A percentile compares a stretch with the other conserved stretches of the same genome.
These are phyloP conservation scores for Dinothrombium tinctorium DNA, from an alignment of 1,140 invertebrate species.

Conservation along the genomic window DNA sequence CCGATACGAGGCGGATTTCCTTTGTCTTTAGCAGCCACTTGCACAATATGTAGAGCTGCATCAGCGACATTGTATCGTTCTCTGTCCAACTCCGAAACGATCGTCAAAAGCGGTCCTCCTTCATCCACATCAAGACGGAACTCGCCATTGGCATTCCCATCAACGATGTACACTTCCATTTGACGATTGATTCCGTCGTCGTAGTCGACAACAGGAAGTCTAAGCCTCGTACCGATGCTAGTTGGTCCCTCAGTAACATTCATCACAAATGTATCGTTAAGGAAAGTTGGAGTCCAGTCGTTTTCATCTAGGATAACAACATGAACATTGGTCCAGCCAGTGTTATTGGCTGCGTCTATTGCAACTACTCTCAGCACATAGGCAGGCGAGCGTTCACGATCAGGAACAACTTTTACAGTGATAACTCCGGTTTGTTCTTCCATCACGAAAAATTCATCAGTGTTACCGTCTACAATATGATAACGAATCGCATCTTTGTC, in stretches of 20 bases:
- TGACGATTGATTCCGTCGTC: constrained; percentile 21
- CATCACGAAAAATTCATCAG: constrained; percentile 15
- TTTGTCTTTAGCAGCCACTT: constrained; percentile 22
- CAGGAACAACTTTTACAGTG: constrained; percentile 15
- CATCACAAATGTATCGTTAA: constrained; percentile 20
- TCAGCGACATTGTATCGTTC: constrained; percentile 17
- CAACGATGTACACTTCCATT: constrained; percentile 22
- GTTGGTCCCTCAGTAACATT: constrained; percentile 22
- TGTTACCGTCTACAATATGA: constrained; percentile 16
- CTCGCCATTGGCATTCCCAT: constrained; percentile 21
- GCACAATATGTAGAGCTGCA: constrained; percentile 19
- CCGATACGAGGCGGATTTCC: constrained; percentile 20
- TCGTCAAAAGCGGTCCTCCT: constrained; percentile 16
- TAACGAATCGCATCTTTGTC: constrained; percentile 16
- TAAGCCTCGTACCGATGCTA: constrained; percentile 17
- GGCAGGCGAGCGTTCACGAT: constrained; percentile 15
- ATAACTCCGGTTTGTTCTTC: constrained; percentile 16
- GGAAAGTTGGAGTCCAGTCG: constrained; percentile 22
- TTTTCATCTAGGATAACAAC: constrained; percentile 21
- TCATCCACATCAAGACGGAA: constrained; percentile 17
- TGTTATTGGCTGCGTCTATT: constrained; percentile 17
- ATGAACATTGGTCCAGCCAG: constrained; percentile 20
- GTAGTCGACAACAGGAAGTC: constrained; percentile 17
- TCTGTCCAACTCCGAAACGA: constrained; percentile 17
- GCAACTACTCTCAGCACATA: constrained; percentile 15